Percentiles rank a stretch among this genome's conserved stretches.
These are phyloP conservation scores for Drosophila subpulchrella DNA, from an alignment of 1,140 invertebrate species.

Conservation along the genomic window DNA sequence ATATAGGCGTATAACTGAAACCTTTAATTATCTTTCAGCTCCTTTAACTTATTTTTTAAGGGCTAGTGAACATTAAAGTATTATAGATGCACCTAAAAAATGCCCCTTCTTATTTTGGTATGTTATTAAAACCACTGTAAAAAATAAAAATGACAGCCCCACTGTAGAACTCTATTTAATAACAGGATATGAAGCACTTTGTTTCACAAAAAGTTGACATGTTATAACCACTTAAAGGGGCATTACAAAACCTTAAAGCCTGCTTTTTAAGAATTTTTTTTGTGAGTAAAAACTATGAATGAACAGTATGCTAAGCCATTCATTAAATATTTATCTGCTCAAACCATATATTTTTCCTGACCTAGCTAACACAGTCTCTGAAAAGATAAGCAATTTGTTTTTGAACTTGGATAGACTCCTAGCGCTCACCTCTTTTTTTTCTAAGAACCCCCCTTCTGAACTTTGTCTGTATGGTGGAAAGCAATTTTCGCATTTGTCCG, in stretches of 20 bases:
- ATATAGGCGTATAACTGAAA: background rate
- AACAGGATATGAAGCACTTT: background rate
- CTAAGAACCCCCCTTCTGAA: background rate
- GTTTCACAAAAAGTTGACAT: background rate
- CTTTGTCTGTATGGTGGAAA: background rate
- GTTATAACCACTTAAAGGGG: background rate
- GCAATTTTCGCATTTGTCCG: constrained; percentile 74
- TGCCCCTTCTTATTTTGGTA: background rate
- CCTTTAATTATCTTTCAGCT: background rate
- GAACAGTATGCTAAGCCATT: background rate
- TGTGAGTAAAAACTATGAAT: background rate
- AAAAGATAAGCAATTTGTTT: constrained; percentile 1
- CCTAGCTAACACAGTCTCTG: too few species aligned
- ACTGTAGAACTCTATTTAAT: background rate
- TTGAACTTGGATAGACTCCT: background rate
- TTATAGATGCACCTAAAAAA: background rate
- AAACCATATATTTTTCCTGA: background rate
- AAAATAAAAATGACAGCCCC: background rate
- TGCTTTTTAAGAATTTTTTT: background rate
- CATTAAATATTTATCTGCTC: constrained; percentile 7
- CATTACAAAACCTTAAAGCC: background rate
- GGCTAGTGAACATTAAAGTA: background rate
- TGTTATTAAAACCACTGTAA: background rate
- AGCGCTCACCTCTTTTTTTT: background rate
- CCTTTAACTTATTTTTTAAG: background rate